These are phyloP conservation scores for Prietella phreatophila DNA, from an alignment of 2,113 vertebrate genomes.

Conservation along the genomic window DNA sequence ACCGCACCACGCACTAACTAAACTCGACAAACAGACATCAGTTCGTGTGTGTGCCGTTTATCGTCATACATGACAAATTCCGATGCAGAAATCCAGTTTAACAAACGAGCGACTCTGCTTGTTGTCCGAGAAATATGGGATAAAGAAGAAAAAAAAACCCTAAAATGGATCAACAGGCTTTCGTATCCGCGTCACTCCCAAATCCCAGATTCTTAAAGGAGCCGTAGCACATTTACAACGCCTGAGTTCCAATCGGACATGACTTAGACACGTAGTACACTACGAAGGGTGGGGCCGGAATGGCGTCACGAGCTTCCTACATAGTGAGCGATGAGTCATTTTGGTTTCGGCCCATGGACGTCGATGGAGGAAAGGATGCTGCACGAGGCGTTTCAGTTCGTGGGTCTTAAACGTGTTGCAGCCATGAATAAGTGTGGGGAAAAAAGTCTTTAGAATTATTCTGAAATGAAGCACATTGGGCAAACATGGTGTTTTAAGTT, in stretches of 20 bases:
- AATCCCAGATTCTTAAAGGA: slow-evolving; percentile 80
- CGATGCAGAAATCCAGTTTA: slow-evolving; percentile 11
- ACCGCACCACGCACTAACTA: background rate
- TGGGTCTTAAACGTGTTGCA: background rate
- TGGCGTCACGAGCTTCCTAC: background rate
- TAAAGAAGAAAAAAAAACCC: slow-evolving; percentile 52
- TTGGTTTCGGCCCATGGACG: background rate
- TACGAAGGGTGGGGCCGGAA: background rate
- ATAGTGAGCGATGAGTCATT: background rate
- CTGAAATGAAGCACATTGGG: background rate
- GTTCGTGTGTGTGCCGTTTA: background rate
- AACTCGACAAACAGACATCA: too few relatives aligned
- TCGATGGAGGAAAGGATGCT: background rate
- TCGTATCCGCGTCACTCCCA: slow-evolving; percentile 78
- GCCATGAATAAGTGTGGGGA: background rate
- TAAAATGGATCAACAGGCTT: slow-evolving; percentile 72
- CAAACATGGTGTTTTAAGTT: background rate
- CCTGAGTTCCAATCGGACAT: background rate
- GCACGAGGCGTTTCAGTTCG: background rate
- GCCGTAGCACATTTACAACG: slow-evolving; percentile 48
- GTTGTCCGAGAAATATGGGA: slow-evolving; percentile 62
- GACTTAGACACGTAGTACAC: background rate
- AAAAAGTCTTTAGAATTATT: background rate
- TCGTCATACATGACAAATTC: slow-evolving; percentile 23
- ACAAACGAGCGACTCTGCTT: slow-evolving; percentile 42